phyloP scores from a whole-genome alignment of 1,140 invertebrate genomes.

The Meteorus sp. region DNA sequence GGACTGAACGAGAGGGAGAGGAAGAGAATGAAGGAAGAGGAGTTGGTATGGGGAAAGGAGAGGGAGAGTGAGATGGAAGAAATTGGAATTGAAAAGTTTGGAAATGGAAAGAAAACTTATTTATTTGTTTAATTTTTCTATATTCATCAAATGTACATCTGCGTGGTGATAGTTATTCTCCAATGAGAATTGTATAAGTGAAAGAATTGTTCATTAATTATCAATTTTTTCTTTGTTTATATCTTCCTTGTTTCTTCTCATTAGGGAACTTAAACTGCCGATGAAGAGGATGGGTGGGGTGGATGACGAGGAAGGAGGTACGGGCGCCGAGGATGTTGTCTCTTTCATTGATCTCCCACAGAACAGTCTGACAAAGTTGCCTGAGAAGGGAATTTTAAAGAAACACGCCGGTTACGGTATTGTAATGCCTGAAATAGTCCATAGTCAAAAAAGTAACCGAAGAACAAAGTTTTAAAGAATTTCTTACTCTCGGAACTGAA shows the following conservation, averaged over 20 bases:
- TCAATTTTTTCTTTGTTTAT: no score
- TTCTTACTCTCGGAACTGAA: neutral
- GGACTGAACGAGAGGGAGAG: no score
- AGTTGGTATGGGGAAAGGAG: neutral
- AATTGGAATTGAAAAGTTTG: slow-evolving; percentile 5
- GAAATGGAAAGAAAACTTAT: no score
- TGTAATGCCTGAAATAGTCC: slow-evolving; percentile 64
- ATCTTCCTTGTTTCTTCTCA: slow-evolving; percentile 4
- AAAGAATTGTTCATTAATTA: no score
- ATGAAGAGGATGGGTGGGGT: slow-evolving; percentile 67
- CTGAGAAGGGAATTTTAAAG: slow-evolving; percentile 88
- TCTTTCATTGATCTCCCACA: slow-evolving; percentile 80
- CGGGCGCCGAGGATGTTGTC: slow-evolving; percentile 76
- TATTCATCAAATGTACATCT: no score
- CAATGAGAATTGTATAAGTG: no score
- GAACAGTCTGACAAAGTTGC: slow-evolving; percentile 75
- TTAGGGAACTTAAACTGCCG: slow-evolving; percentile 77
- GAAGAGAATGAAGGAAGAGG: neutral
- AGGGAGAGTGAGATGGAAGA: neutral
- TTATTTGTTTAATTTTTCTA: no score
- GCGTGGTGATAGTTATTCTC: neutral
- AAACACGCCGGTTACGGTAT: slow-evolving; percentile 77
- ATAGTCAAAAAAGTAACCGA: no score
- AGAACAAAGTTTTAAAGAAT: no score
- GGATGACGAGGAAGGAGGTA: slow-evolving; percentile 69